Evolutionary conservation across 2,797 vertebrate genomes (phyloP), one percentile per base, ranked within the genome.

Genomic region (Dallia pectoralis): DNA sequence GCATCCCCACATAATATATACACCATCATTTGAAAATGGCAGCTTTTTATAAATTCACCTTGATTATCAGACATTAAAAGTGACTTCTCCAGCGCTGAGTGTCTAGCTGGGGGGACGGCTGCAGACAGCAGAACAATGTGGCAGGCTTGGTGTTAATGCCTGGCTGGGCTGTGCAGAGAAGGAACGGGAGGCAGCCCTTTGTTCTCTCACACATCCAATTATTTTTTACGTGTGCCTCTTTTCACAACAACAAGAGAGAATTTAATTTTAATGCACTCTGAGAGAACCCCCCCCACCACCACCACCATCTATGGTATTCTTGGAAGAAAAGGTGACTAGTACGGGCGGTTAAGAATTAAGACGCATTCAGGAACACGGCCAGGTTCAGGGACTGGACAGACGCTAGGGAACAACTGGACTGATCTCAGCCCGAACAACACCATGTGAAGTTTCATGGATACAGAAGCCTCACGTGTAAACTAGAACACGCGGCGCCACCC

Each of bases 21-120:
- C 93, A 91, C 92, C 93, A 95, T 94, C 93, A 94, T 96, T 95
- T 95, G 94, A 95, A 97, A 97, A 97, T 96, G 95, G 95, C 95
- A 96, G 93, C 94, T 95, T 95, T 95, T 95, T 96, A 94, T 95
- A 96, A 95, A 96, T 96, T 95, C 95, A 96, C 95, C 95, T 95
- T 96, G 95, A 96, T 96, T 95, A 95, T 94, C 94, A 96, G 95
- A 95, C 95, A 95, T 95, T 95, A 95, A 94, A 95, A 94, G 93
- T 94, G 94, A 95, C 93, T 95, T 94, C 93, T 95, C 93, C 92
- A 87, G 92, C 90, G 91, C 95, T 93, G 95, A 94, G 94, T 95
- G 95, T 95, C 95, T 96, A 94, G 94, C 94, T 94, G 93, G 94
- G 92, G 93, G 94, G 93, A 94, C 91, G 93, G 93, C 94, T 94